phyloP scores from a whole-genome alignment of 2,888 invertebrate genomes.

The Ypsolopha scabrella region DNA sequence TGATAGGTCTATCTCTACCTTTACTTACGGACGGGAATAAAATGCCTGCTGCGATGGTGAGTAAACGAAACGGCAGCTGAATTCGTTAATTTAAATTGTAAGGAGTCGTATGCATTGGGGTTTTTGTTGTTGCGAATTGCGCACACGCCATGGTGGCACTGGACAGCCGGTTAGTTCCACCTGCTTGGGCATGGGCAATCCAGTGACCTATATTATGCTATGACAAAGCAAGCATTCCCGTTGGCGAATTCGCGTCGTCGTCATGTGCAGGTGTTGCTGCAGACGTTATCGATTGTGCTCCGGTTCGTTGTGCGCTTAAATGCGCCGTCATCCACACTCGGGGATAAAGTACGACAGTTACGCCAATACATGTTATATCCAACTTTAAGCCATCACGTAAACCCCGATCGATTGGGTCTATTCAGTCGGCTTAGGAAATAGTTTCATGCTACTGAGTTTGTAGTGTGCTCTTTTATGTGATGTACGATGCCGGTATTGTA shows the following conservation, averaged over 20 bases:
- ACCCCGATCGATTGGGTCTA: slow-evolving; percentile 2
- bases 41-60: not conserved
- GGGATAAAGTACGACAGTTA: slow-evolving; percentile 3
- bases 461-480: not conserved
- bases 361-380: slow-evolving; percentile 4
- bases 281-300: slow-evolving; percentile 4
- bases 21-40: not conserved
- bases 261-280: slow-evolving; percentile 2
- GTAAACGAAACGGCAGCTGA: slow-evolving; percentile 2
- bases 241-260: slow-evolving; percentile 1
- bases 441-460: not conserved
- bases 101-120: not conserved
- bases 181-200: slow-evolving; percentile 25
- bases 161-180: slow-evolving; percentile 26
- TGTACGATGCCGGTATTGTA: not conserved
- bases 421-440: slow-evolving; percentile 1
- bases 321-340: slow-evolving; percentile 5
- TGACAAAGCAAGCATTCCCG: not conserved
- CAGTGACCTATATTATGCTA: slow-evolving; percentile 5
- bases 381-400: slow-evolving; percentile 3
- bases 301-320: slow-evolving; percentile 1
- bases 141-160: not conserved
- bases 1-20: not conserved
- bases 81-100: slow-evolving; percentile 3
- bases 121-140: slow-evolving; percentile 1